phyloP scores from a whole-genome alignment of 2,797 vertebrate species.

The Epinephelus coioides region DNA sequence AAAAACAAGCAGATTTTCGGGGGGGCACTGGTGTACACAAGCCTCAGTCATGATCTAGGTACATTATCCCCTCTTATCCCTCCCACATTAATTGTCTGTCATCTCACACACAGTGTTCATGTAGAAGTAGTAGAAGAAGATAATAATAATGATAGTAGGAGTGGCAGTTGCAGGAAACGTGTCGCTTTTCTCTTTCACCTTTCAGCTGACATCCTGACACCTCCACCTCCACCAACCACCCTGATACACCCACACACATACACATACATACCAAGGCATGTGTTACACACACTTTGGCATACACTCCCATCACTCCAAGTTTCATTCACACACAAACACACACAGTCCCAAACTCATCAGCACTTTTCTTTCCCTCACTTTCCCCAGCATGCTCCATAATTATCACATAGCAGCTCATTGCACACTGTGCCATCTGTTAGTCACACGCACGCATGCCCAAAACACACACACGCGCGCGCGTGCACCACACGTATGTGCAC shows the following conservation, averaged over 20 bases:
- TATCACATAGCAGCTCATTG: slow-evolving; percentile 84
- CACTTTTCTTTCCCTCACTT: slow-evolving; percentile 61
- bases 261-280: background rate
- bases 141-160: slow-evolving; percentile 1
- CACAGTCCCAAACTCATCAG: slow-evolving; percentile 68
- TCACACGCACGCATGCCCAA: slow-evolving; percentile 29
- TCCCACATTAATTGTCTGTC: background rate
- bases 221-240: slow-evolving; percentile 39
- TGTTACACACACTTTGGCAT: slow-evolving; percentile 15
- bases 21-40: slow-evolving; percentile 9
- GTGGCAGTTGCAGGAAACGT: slow-evolving; percentile 29
- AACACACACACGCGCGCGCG: slow-evolving; percentile 31
- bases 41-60: slow-evolving; percentile 5
- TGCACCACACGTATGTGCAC: slow-evolving; percentile 12
- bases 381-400: slow-evolving; percentile 79
- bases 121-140: background rate
- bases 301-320: slow-evolving; percentile 1
- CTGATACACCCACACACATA: slow-evolving; percentile 2
- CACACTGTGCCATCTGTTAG: slow-evolving; percentile 83
- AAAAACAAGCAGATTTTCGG: slow-evolving; percentile 42
- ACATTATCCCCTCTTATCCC: background rate
- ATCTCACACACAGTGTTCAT: background rate
- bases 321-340: slow-evolving; percentile 43
- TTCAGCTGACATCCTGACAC: slow-evolving; percentile 44
- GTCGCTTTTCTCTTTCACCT: slow-evolving; percentile 61